Evolutionary conservation across 2,888 invertebrate genomes (phyloP), one percentile per base, ranked within the genome.

Genomic region (Synergus laeviventris): DNA sequence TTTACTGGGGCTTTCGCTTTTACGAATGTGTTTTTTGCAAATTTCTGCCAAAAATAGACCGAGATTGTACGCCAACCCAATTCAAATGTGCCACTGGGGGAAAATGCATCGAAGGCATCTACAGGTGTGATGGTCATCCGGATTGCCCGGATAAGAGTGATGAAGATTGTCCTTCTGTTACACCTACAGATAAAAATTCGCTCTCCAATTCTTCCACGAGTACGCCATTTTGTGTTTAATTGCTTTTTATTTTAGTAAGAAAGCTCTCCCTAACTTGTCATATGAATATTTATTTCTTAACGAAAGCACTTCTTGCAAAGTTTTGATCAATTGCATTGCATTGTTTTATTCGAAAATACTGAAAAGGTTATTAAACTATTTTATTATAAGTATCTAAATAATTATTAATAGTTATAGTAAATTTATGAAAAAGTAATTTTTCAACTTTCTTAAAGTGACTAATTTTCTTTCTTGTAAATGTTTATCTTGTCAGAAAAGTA

Each of bases 111-210:
- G 90, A 90, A 84, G 87, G 86, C 76, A 82, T 88, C 87, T 91
- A 91, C 86, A 89, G 90, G 82, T 93, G 94, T 88, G 92, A 94
- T 89, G 92, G 92, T 81, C 88, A 88, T 81, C 87, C 89, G 79
- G 93, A 94, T 88, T 94, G 94, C 88, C 87, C 91, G 64, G 94
- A 93, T 89, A 87, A 88, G 78, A 92, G 92, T 85, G 93, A 93
- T 84, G 93, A 93, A 88, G 87, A 88, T 78, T 88, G 90, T 85
- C 82, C 81, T 64, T 66, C 78, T 70, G 79, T 85, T 78, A 76
- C 79, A 64, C 79, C 84, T 81, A 89, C 87, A 81, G 86, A 87
- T 86, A 89, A 86, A 77, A 84, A 84, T 84, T 86, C 86, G 82
- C 84, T 87, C 84, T 76, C 77, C 76, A 84, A 77, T 84, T 78